Conservation (phyloP, 2,888 invertebrate species). For the Argyresthia albistria region DNA sequence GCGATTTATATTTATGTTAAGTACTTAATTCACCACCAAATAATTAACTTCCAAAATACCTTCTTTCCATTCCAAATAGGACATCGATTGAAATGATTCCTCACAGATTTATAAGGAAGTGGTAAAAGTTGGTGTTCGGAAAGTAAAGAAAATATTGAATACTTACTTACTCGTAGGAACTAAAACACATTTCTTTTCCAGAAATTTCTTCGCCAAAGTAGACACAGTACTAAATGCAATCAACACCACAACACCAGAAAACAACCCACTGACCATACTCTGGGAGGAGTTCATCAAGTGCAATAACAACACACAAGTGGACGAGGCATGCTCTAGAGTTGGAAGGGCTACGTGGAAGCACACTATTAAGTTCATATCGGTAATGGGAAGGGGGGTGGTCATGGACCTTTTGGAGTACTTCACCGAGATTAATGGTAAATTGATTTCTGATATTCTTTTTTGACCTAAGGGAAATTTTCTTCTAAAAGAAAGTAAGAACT, state of each 20-base stretch:
- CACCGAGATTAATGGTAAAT: conserved; percentile 47
- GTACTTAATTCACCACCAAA: no score
- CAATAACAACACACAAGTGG: conserved; percentile 12
- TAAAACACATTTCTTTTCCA: conserved; percentile 15
- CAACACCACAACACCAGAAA: conserved; percentile 20
- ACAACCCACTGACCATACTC: conserved; percentile 25
- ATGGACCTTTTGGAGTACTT: conserved; percentile 46
- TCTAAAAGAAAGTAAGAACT: no score
- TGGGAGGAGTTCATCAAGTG: conserved; percentile 42
- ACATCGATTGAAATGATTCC: no score
- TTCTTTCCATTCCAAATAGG: no score
- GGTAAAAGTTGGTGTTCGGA: no score
- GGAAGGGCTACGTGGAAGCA: conserved; percentile 36
- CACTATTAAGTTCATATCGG: conserved; percentile 37
- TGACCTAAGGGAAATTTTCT: background rate
- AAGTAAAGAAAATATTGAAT: no score
- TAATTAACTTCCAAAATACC: no score
- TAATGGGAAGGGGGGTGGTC: conserved; percentile 32
- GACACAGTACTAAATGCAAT: conserved; percentile 42
- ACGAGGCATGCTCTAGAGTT: conserved; percentile 25
- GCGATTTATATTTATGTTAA: no score
- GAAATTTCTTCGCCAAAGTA: conserved; percentile 41
- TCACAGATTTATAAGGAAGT: no score
- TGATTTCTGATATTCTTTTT: background rate
- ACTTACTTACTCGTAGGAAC: no score